Base-by-base conservation (phyloP, 2,888 invertebrate species). In the Tenthredo livida region DNA sequence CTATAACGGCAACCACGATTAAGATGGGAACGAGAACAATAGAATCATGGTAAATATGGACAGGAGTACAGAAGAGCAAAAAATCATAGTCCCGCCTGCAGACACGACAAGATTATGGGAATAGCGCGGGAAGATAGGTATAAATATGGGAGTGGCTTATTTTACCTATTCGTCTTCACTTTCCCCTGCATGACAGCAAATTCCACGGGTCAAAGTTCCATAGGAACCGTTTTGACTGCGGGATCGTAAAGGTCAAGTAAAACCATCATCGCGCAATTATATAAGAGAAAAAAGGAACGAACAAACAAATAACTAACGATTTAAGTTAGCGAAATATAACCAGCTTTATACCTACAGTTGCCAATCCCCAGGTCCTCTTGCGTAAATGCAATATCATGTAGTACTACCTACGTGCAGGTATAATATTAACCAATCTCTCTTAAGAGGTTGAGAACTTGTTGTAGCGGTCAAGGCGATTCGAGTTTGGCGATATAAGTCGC, bases 121-220 rank as follows among this genome's bases (percentile, higher is more conserved):
- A 77, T n/a, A n/a, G n/a, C n/a, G n/a, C n/a, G n/a, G n/a, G n/a
- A n/a, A 37, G 40, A 37, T n/a, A 54, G 43, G 12, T 37, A 37
- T 80, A 80, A 80, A 80, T 80, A 80, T 80, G 61, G 78, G 78
- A 80, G 78, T 80, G 78, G 78, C 78, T 9, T 33, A n/a, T n/a
- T 77, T 50, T 33, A 54, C 10, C 77, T 54, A 43, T 10, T 33
- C 54, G 78, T 80, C 21, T 37, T 40, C 61, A 80, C 78, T 80
- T 80, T 80, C 78, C 78, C 78, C 78, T n/a, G n/a, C n/a, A 40
- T 61, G 58, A 21, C 40, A 12, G 40, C 37, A 61, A 21, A 80
- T 80, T 61, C 25, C 21, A 12, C 77, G n/a, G 37, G 78, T 58
- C 58, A 80, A 61, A 37, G 78, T 58, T 80, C 78, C n/a, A n/a